Evolutionary conservation across 1,140 invertebrate genomes (phyloP), one percentile per base, ranked within the genome.

Genomic region (Zaprionus ornatus): DNA sequence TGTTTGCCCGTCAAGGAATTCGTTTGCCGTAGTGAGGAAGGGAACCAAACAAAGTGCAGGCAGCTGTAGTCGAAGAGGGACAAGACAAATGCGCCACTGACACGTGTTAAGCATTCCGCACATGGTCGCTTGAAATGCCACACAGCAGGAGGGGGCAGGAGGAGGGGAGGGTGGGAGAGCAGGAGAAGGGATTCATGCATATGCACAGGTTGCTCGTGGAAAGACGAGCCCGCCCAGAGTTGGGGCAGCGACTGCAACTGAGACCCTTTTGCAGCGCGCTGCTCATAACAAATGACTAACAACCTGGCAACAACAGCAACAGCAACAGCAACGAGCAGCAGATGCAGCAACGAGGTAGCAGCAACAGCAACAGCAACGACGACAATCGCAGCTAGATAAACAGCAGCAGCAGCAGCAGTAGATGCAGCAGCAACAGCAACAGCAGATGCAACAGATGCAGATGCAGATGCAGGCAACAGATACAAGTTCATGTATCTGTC

Each of bases 231-330:
- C 60, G 61, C 60, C 74, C 77, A 70, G 61, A 42, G 65, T 35
- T 67, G 52, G 50, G 21, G 35, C 25, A 21, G 55, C 27, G 1
- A 35, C 40, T 13, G 62, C 6, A 45, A 13, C 27, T 35, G 50
- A 60, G 70, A 77, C 82, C 82, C 79, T 85, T 85, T 75, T 81
- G 76, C 74, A 42, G 27, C 25, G 27, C 56, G 59, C 61, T 59
- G 62, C 74, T 88, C 84, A 90, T 88, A 88, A 88, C 85, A 88
- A 88, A 88, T 88, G 84, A 87, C 83, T 87, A 87, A 87, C 83
- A 87, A 87, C 83, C 83, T 88, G 80, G 80, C 69, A 80, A 74
- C 73, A 74, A 57, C 81, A 77, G 67, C 77, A 55, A 73, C 69
- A 80, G 72, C 73, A 74, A 57, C 81, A 77, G 67, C 77, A 55